These are phyloP conservation scores for Crossaster papposus DNA, from an alignment of 53 echinoderm and acorn worm genomes.

Conservation along the genomic window DNA sequence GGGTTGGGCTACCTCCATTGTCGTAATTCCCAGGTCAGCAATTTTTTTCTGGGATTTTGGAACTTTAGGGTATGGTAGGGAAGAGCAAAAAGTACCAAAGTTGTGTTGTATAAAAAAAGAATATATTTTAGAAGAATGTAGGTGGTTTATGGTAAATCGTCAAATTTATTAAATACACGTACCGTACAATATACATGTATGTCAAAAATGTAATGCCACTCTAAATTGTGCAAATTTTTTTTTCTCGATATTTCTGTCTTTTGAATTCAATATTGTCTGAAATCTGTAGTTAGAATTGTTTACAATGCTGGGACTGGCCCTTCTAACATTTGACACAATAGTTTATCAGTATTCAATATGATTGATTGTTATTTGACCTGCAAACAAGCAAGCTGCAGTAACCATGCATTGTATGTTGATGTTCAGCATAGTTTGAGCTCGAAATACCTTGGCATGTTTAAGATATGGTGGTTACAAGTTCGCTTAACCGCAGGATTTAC, in stretches of 20 bases:
- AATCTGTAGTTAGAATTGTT: not conserved
- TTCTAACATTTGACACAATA: conserved; percentile 1
- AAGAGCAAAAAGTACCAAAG: too few relatives aligned
- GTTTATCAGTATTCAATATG: not conserved
- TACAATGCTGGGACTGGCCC: not conserved
- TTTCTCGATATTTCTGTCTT: too few relatives aligned
- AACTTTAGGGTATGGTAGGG: not conserved
- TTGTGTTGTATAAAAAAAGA: too few relatives aligned
- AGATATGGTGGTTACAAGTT: not conserved
- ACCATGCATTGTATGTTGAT: conserved; percentile 24
- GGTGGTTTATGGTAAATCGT: too few relatives aligned
- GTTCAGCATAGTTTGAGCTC: not conserved
- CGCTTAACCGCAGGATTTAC: not conserved
- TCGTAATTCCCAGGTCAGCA: conserved; percentile 2
- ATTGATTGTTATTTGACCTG: conserved; percentile 26
- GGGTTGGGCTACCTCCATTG: conserved; percentile 14
- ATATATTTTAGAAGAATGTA: too few relatives aligned
- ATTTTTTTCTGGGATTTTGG: not conserved
- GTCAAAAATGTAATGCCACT: too few relatives aligned
- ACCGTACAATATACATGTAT: too few relatives aligned
- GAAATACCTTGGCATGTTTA: not conserved
- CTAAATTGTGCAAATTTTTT: too few relatives aligned
- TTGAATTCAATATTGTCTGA: too few relatives aligned
- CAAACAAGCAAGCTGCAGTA: not conserved
- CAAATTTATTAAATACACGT: too few relatives aligned